Evolutionary conservation across 2,797 vertebrate species (phyloP), one percentile per base, ranked within the genome.

Genomic region (Hemibagrus guttatus): DNA sequence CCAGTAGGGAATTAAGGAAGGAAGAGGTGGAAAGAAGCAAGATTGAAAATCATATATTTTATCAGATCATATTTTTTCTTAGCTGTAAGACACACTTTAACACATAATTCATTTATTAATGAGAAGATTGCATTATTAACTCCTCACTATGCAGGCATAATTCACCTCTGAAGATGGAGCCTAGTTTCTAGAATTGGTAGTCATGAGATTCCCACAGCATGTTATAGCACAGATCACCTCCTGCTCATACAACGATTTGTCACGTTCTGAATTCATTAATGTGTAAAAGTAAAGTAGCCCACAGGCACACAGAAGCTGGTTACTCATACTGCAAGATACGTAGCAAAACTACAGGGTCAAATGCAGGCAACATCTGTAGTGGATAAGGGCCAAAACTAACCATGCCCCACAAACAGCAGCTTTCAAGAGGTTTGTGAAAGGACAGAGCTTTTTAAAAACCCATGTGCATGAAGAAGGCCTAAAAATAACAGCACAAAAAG

Each of bases 391-490:
- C 83, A 89, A 81, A 79, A 49, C 59, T 82, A 85, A 88, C 86
- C 84, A 89, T 87, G 49, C 81, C 86, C 85, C 74, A 85, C 85
- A 91, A 92, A 93, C 86, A 90, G 81, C 68, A 86, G 89, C 92
- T 89, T 84, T 88, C 82, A 86, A 76, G 74, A 88, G 91, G 92
- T 93, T 90, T 93, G 92, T 92, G 89, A 88, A 90, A 84, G 85
- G 82, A 89, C 81, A 92, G 90, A 83, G 88, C 93, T 91, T 94
- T 92, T 93, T 94, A 2, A 93, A 86, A 95, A 93, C 90, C 87
- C 92, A 91, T 90, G 14, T 16, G 87, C 90, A 90, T 87, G 85
- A 87, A 92, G 87, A 84, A 58, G 82, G 61, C 89, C 92, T 93
- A 90, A 93, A 94, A 93, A 94, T 94, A 95, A 91, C 88, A 85